Evolutionary conservation across 2,797 vertebrate species (phyloP).

Genomic region (Smutsia temminckii): DNA sequence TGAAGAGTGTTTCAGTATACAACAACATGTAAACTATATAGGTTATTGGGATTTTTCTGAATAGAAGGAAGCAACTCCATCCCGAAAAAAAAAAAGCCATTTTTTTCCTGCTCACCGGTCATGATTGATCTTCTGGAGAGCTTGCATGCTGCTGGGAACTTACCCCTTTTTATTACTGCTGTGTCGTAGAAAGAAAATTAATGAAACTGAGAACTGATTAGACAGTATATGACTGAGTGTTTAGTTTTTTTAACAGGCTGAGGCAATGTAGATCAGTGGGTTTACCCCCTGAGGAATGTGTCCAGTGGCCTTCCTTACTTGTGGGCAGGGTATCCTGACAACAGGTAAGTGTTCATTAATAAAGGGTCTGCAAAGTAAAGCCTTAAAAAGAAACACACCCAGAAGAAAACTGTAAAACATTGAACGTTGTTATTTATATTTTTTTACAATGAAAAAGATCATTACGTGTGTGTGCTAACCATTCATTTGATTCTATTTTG

Average conservation of each 20-base stretch:
- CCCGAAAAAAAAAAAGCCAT: constrained; percentile 44
- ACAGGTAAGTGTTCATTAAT: constrained; percentile 54
- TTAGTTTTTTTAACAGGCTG: neutral
- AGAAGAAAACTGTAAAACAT: constrained; percentile 66
- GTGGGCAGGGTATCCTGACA: neutral
- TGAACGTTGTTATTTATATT: constrained; percentile 88
- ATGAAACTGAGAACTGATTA: neutral
- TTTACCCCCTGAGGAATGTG: constrained; percentile 59
- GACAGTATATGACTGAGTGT: neutral
- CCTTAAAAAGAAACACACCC: constrained; percentile 80
- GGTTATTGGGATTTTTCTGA: neutral
- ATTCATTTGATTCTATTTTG: constrained; percentile 81
- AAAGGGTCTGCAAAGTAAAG: constrained; percentile 81
- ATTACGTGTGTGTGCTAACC: constrained; percentile 87
- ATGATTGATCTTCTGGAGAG: neutral
- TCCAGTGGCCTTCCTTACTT: constrained; percentile 18
- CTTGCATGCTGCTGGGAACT: neutral
- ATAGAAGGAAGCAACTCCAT: constrained; percentile 60
- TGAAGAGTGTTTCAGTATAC: neutral
- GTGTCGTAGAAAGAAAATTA: constrained; percentile 38
- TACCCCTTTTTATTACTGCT: neutral
- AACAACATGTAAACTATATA: constrained; percentile 23
- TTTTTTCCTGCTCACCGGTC: constrained; percentile 53
- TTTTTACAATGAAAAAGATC: constrained; percentile 82
- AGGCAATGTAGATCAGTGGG: constrained; percentile 18